A percentile compares a stretch with the other conserved stretches of the same genome.
Evolutionary conservation across 2,797 vertebrate genomes (phyloP).

Genomic region (Megaceryle alcyon): DNA sequence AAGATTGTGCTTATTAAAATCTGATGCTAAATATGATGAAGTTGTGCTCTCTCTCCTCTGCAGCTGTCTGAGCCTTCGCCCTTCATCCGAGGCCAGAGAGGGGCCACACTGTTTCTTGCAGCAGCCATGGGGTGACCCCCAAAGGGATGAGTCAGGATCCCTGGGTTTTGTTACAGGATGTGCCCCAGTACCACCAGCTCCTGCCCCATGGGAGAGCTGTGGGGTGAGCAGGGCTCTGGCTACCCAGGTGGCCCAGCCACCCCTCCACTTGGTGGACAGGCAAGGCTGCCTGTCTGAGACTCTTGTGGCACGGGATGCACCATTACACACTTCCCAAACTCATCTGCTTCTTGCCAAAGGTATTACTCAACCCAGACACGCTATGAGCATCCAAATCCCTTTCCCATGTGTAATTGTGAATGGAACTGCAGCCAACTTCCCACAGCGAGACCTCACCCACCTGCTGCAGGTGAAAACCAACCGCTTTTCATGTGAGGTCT

Average conservation of each 20-base stretch:
- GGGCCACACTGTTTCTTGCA: accelerated
- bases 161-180: not conserved
- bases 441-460: not conserved
- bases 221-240: not conserved
- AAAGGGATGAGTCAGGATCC: not conserved
- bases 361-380: not conserved
- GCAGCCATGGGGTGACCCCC: not conserved
- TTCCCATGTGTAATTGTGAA: not conserved
- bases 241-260: not conserved
- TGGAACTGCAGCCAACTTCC: not conserved
- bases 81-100: not conserved
- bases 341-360: not conserved
- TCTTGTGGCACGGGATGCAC: not conserved
- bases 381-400: not conserved
- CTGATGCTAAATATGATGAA: not conserved
- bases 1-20: not conserved
- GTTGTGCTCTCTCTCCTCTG: not conserved
- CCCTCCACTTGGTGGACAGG: not conserved
- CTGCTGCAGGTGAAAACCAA: not conserved
- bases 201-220: not conserved
- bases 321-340: conserved; percentile 12
- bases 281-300: not conserved
- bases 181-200: not conserved
- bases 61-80: not conserved
- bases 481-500: accelerated